Conservation (phyloP, 2,797 vertebrate genomes). For the Margarornis squamiger region DNA sequence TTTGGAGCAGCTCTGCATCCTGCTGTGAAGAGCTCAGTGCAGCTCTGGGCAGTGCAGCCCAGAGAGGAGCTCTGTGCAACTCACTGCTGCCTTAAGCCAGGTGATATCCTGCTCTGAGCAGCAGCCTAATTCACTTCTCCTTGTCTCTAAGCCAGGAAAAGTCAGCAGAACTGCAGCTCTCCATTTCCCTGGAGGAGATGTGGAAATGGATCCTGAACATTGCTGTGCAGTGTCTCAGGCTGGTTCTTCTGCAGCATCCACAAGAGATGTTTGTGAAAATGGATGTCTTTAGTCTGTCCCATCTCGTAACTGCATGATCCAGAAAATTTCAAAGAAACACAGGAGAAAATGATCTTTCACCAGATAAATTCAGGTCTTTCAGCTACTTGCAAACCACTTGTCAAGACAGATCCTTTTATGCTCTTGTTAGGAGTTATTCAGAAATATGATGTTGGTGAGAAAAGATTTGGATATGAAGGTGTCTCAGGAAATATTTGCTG, state of each 20-base stretch:
- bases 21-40: background rate
- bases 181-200: background rate
- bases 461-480: background rate
- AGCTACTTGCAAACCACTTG: background rate
- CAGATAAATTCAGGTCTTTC: background rate
- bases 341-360: background rate
- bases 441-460: background rate
- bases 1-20: background rate
- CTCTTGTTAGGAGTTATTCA: background rate
- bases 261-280: background rate
- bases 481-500: background rate
- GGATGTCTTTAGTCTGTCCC: background rate
- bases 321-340: background rate
- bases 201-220: background rate
- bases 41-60: background rate
- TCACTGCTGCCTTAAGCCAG: background rate
- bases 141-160: background rate
- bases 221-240: accelerated
- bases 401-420: background rate
- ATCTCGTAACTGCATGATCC: background rate
- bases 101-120: background rate
- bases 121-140: background rate
- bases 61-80: background rate
- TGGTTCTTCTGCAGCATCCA: background rate
- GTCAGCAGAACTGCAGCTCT: background rate